A percentile compares a stretch with the other conserved stretches of the same genome.
Conservation (phyloP, 2,888 invertebrate genomes). For the Acleris laterana region DNA sequence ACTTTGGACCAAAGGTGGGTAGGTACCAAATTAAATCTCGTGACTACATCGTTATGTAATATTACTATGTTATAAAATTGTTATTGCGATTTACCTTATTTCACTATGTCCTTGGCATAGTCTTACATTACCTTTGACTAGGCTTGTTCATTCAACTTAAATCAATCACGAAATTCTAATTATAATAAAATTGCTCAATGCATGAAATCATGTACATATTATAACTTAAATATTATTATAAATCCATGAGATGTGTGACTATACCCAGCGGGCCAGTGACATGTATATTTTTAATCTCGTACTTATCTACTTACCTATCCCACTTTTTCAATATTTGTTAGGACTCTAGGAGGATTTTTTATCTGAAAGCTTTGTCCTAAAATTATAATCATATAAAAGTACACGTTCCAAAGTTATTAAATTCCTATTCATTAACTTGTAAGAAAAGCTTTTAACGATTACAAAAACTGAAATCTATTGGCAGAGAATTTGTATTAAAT, state of each 20-base stretch:
- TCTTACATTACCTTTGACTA: neutral
- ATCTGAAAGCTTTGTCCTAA: too few species aligned
- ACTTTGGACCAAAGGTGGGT: too few species aligned
- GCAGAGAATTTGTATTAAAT: too few species aligned
- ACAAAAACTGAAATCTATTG: too few species aligned
- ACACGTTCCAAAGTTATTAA: too few species aligned
- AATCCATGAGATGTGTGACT: neutral
- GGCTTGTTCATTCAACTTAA: slow-evolving; percentile 2
- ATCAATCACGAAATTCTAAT: slow-evolving; percentile 28
- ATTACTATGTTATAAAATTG: slow-evolving; percentile 19
- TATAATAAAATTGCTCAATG: slow-evolving; percentile 60
- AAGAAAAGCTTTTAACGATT: too few species aligned
- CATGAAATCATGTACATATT: slow-evolving; percentile 50
- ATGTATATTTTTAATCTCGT: neutral
- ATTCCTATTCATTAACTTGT: too few species aligned
- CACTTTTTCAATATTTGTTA: too few species aligned
- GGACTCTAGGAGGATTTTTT: too few species aligned
- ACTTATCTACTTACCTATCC: too few species aligned
- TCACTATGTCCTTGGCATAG: slow-evolving; percentile 19
- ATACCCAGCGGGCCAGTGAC: neutral
- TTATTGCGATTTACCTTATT: slow-evolving; percentile 30
- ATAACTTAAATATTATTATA: slow-evolving; percentile 19
- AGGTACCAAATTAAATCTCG: too few species aligned
- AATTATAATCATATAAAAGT: too few species aligned
- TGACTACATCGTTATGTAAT: slow-evolving; percentile 7